Conservation (phyloP, 23 tunicate genomes). For the Clavelina lepadiformis region DNA sequence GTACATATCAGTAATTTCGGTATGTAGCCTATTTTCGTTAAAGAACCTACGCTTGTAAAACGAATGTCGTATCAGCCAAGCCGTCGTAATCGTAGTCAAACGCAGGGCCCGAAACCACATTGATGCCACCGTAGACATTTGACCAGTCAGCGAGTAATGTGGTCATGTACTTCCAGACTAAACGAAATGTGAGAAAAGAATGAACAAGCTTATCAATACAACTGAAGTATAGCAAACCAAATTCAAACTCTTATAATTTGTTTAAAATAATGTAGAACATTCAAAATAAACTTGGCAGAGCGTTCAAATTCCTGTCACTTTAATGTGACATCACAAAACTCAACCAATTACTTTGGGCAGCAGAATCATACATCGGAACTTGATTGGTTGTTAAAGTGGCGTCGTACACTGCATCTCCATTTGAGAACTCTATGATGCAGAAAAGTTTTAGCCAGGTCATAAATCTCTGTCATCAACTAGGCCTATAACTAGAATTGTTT, state of each 20-base stretch:
- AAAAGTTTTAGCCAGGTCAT: too few relatives aligned
- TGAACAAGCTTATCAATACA: too few relatives aligned
- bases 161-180: slow-evolving; percentile 60
- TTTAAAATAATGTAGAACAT: too few relatives aligned
- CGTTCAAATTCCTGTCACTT: background rate
- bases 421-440: slow-evolving; percentile 66
- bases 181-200: too few relatives aligned
- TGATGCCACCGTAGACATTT: slow-evolving; percentile 28
- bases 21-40: too few relatives aligned
- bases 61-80: slow-evolving; percentile 41
- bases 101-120: slow-evolving; percentile 50
- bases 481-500: too few relatives aligned
- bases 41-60: slow-evolving; percentile 22
- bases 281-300: too few relatives aligned
- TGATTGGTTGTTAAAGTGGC: slow-evolving; percentile 26
- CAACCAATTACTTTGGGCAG: slow-evolving; percentile 4
- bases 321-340: background rate
- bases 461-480: too few relatives aligned
- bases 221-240: too few relatives aligned
- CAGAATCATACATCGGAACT: slow-evolving; percentile 48
- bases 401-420: slow-evolving; percentile 16
- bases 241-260: too few relatives aligned
- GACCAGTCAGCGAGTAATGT: slow-evolving; percentile 40
- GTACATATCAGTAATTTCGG: too few relatives aligned
- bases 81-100: slow-evolving; percentile 77